These are phyloP conservation scores for Thamnophis elegans DNA, from an alignment of 2,797 vertebrate genomes.

Conservation along the genomic window DNA sequence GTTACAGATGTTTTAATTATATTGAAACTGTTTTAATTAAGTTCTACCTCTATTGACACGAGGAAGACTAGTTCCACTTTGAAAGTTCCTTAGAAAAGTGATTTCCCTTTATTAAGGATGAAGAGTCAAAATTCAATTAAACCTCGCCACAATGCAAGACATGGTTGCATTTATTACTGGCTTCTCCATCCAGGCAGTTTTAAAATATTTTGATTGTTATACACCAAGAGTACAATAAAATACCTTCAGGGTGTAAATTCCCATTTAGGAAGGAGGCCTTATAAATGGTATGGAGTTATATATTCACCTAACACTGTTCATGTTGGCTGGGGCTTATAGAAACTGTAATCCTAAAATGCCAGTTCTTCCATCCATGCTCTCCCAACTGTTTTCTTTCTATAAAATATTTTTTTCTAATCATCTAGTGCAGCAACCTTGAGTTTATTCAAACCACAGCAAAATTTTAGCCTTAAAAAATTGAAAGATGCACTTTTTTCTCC, in stretches of 20 bases:
- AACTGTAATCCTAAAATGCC: background rate
- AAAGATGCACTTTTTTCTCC: background rate
- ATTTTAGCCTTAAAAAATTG: background rate
- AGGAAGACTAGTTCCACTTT: background rate
- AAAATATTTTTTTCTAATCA: background rate
- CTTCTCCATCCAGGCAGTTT: background rate
- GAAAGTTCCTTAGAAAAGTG: background rate
- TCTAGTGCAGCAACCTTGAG: background rate
- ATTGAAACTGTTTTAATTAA: background rate
- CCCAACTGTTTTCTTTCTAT: background rate
- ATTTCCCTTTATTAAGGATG: background rate
- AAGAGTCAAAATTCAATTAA: background rate
- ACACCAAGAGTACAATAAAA: background rate
- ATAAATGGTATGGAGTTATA: background rate
- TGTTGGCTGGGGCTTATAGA: background rate
- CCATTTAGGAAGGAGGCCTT: background rate
- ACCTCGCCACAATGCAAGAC: background rate
- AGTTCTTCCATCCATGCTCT: background rate
- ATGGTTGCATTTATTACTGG: background rate
- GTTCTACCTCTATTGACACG: background rate
- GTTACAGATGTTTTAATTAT: background rate
- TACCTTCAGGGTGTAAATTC: background rate
- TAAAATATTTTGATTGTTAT: background rate
- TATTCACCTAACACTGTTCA: background rate
- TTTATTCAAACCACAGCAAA: background rate